Percentiles rank a stretch among this genome's conserved stretches.
Evolutionary conservation across 64 coral and sea anemone genomes (phyloP).

Genomic region (Montipora cactus): DNA sequence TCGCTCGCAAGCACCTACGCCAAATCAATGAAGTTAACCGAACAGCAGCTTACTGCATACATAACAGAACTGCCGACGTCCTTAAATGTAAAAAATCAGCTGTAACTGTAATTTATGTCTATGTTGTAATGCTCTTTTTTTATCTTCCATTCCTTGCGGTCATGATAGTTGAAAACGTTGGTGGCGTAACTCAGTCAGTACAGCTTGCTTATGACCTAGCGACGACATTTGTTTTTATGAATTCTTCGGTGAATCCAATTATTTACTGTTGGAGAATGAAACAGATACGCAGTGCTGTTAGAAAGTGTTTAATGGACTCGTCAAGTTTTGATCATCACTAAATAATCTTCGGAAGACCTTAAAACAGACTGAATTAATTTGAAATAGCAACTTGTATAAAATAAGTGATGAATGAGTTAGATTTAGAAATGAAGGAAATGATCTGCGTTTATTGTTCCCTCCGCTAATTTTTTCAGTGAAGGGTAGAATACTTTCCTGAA

Average conservation of each 20-base stretch:
- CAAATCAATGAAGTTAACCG: constrained; percentile 16
- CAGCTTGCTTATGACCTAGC: constrained; percentile 43
- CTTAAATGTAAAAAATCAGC: constrained; percentile 26
- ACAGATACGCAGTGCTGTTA: constrained; percentile 5
- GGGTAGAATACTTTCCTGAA: no score
- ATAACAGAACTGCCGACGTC: background rate
- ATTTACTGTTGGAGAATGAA: constrained; percentile 57
- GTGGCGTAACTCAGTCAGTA: background rate
- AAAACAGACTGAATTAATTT: no score
- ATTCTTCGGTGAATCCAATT: constrained; percentile 52
- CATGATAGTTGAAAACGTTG: constrained; percentile 37
- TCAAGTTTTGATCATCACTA: no score
- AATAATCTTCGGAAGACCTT: no score
- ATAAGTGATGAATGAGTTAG: no score
- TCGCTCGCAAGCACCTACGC: constrained; percentile 37
- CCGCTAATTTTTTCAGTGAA: no score
- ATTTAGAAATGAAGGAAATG: no score
- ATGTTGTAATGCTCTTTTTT: constrained; percentile 16
- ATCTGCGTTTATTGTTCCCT: no score
- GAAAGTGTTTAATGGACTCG: background rate
- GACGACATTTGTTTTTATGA: constrained; percentile 44
- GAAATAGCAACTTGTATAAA: no score
- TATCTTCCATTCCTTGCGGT: constrained; percentile 35
- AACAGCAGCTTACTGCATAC: background rate
- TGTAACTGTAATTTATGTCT: constrained; percentile 11